These are phyloP conservation scores for Caradrina kadenii DNA, from an alignment of 2,888 invertebrate species.

Conservation along the genomic window DNA sequence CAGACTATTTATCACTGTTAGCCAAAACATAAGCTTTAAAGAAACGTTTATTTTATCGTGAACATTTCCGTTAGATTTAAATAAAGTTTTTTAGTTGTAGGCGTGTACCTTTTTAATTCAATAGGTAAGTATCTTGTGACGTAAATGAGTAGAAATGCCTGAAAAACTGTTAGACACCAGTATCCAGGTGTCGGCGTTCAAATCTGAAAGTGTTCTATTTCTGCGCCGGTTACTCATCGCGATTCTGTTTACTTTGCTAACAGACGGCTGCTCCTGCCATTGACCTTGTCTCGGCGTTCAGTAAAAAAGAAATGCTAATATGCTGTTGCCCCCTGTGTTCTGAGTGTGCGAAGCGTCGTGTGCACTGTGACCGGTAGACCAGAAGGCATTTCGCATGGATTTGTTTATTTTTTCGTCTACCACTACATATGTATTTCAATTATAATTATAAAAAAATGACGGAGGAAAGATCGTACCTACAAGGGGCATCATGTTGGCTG, in stretches of 20 bases:
- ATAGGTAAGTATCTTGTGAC: constrained; percentile 43
- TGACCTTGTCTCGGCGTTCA: constrained; percentile 85
- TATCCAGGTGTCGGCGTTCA: constrained; percentile 78
- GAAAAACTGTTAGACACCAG: constrained; percentile 68
- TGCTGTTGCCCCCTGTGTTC: constrained; percentile 68
- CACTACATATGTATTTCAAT: not conserved
- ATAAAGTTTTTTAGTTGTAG: constrained; percentile 38
- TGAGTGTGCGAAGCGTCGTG: constrained; percentile 12
- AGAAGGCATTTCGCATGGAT: constrained; percentile 23
- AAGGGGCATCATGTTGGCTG: constrained; percentile 89
- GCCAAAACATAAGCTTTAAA: constrained; percentile 37
- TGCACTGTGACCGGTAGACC: constrained; percentile 29
- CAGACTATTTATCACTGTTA: constrained; percentile 44
- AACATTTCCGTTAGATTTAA: constrained; percentile 41
- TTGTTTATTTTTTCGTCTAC: not conserved
- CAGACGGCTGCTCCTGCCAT: constrained; percentile 85
- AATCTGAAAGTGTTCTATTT: constrained; percentile 86
- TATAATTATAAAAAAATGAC: constrained; percentile 13
- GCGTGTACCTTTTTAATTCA: constrained; percentile 30
- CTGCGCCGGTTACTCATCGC: constrained; percentile 82
- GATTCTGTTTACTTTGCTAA: constrained; percentile 83
- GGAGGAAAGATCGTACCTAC: constrained; percentile 82
- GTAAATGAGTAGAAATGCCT: constrained; percentile 60
- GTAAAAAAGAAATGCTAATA: constrained; percentile 76
- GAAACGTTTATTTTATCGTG: constrained; percentile 36